Percentiles rank a stretch among this genome's conserved stretches.
These are phyloP conservation scores for Gonatopus flavifemur DNA, from an alignment of 1,140 invertebrate genomes.

Conservation along the genomic window DNA sequence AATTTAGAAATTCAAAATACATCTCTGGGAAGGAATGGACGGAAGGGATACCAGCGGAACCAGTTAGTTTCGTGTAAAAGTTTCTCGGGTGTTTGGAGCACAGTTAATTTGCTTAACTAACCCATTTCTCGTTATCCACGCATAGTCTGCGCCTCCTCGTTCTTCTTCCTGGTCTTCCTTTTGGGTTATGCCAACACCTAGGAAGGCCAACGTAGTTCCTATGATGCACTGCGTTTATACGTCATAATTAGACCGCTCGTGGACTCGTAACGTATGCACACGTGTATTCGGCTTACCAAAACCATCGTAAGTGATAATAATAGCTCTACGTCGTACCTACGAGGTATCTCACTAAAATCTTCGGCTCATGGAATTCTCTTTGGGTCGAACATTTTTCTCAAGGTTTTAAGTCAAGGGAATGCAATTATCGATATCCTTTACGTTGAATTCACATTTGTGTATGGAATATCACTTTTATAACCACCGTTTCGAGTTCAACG, in stretches of 20 bases:
- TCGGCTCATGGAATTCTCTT: too few species aligned
- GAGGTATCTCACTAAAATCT: too few species aligned
- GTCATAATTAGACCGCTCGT: slow-evolving; percentile 14
- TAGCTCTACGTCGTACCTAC: too few species aligned
- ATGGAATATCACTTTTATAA: too few species aligned
- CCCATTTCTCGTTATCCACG: slow-evolving; percentile 24
- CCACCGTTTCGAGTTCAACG: too few species aligned
- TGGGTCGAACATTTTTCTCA: too few species aligned
- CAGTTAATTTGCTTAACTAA: slow-evolving; percentile 33
- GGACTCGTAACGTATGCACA: too few species aligned
- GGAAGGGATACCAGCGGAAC: not conserved
- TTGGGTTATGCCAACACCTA: not conserved
- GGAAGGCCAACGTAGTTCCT: not conserved
- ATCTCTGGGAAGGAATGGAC: slow-evolving; percentile 6
- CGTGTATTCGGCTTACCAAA: too few species aligned
- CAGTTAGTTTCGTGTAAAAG: slow-evolving; percentile 15
- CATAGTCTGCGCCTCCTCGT: slow-evolving; percentile 13
- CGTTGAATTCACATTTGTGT: too few species aligned
- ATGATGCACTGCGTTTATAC: slow-evolving; percentile 4
- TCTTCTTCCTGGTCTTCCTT: not conserved
- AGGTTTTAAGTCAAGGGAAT: too few species aligned
- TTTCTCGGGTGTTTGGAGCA: slow-evolving; percentile 12
- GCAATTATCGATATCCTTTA: too few species aligned
- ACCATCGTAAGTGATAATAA: not conserved
- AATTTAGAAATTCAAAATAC: too few species aligned